Base-by-base conservation (phyloP, 2,797 vertebrate genomes). In the Heterohyrax brucei region DNA sequence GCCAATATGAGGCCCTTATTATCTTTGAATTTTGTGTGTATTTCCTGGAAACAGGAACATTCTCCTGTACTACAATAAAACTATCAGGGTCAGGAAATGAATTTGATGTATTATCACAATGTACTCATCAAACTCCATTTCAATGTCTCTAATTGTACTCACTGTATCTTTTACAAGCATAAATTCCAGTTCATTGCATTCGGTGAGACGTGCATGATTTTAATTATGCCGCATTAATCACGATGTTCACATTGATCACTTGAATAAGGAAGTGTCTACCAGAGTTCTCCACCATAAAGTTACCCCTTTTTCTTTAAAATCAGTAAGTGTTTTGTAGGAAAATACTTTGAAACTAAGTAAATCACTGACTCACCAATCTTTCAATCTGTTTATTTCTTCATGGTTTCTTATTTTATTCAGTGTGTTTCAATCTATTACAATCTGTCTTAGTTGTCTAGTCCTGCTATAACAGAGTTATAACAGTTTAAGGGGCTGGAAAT, bases 261-360 rank as follows among this genome's bases (percentile, higher is more conserved):
- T 59, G 28, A 79, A 59, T 48, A 61, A 33, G 5, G 7, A 70
- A 16, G 39, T 78, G 1, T 83, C 61, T 50, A 78, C 22, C 44
- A 61, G 62, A 53, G 3, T 77, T 33, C 33, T 92, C 62, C 21
- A 70, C 13, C 24, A 3, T 78, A 91, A 39, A 66, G 9, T 84
- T 26, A 24, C 13, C 56, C 21, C n/a, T 85, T 76, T 85, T 19
- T 19, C 46, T 72, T 62, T 30, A n/a, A 87, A 76, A 80, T 87
- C 50, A 70, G 46, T 68, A 66, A 59, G 13, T 22, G 9, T 76
- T 59, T 59, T 70, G 39, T 70, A 28, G 22, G 56, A 16, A 50
- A 70, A 14, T 48, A 70, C 26, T 50, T 88, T 93, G 64, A 72
- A 83, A 76, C 33, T 76, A 66, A 76, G 75, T 80, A 79, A 68